Conservation (phyloP, 2,113 vertebrate genomes). For the Callorhinus ursinus region DNA sequence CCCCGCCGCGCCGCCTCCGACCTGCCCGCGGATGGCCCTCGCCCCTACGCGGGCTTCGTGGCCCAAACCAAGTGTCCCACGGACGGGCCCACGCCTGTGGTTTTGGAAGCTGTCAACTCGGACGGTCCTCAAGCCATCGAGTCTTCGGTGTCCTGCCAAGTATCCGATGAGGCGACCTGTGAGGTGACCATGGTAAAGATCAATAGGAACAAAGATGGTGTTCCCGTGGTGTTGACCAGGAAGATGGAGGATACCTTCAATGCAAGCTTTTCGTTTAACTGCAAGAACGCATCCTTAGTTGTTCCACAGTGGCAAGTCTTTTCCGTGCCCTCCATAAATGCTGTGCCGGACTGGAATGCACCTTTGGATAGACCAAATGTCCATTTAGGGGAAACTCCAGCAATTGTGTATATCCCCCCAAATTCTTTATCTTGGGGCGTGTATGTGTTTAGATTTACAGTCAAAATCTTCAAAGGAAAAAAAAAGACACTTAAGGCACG, state of each 20-base stretch:
- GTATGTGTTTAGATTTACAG: conserved; percentile 78
- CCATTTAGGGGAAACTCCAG: accelerated
- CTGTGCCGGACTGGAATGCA: conserved; percentile 46
- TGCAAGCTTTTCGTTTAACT: accelerated
- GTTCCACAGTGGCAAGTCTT: conserved; percentile 69
- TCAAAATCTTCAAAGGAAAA: background rate
- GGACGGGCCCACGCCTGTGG: accelerated
- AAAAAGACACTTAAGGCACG: accelerated
- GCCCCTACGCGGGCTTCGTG: background rate
- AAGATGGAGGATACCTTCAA: background rate
- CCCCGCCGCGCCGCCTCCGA: background rate
- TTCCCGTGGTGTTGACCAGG: background rate
- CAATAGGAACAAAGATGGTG: background rate
- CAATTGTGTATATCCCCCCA: conserved; percentile 21
- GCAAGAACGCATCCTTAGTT: too few relatives aligned
- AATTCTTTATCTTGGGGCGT: conserved; percentile 66
- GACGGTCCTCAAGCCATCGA: background rate
- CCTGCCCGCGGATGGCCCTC: background rate
- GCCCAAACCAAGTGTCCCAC: conserved; percentile 62
- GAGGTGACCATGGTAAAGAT: background rate
- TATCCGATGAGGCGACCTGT: background rate
- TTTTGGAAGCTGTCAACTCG: conserved; percentile 3
- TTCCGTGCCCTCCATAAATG: background rate
- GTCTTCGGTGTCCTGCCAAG: background rate
- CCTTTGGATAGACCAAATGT: background rate